Evolutionary conservation across 2,888 invertebrate species (phyloP), one percentile per base, ranked within the genome.

Genomic region (Tachystola acroxantha): DNA sequence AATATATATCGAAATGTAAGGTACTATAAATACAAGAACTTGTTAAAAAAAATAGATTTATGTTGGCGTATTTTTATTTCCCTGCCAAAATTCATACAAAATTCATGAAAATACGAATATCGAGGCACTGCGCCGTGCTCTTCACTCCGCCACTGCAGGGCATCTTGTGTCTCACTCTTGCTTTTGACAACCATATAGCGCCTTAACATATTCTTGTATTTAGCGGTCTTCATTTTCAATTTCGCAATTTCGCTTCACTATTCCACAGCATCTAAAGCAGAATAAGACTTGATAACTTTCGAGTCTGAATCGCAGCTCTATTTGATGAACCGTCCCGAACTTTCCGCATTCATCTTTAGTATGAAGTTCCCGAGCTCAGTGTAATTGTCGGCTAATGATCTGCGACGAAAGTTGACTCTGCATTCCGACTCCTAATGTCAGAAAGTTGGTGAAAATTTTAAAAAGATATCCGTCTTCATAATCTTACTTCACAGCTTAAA

Each of bases 351-450:
- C 55, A 58, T 66, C 63, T 65, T 48, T 44, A 37, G 29, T 45
- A 53, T 57, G 49, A 57, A 61, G 45, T 50, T 50, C 46, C 7
- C 10, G n/a, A 25, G 14, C 3, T 35, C 41, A 30, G 46, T 40
- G 52, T 65, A 62, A 68, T 65, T 64, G 64, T 60, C 50, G 53
- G 46, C 66, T 71, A 66, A 68, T 64, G 64, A 66, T 53, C 60
- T 57, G 48, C 51, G 45, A 49, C 48, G 36, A 35, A 43, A 47
- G 44, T 45, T 47, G 46, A 43, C 46, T 50, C 42, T 47, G 43
- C 34, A 43, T 36, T 24, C 28, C n/a, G 11, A 20, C 22, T 27
- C 12, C n/a, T 26, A 10, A 16, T 24, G n/a, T 36, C 3, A n/a
- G 14, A 25, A 24, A 31, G 31, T 30, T 9, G 7, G 6, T 27